phyloP scores from a whole-genome alignment of 2,113 vertebrate species.

The Passer montanus region DNA sequence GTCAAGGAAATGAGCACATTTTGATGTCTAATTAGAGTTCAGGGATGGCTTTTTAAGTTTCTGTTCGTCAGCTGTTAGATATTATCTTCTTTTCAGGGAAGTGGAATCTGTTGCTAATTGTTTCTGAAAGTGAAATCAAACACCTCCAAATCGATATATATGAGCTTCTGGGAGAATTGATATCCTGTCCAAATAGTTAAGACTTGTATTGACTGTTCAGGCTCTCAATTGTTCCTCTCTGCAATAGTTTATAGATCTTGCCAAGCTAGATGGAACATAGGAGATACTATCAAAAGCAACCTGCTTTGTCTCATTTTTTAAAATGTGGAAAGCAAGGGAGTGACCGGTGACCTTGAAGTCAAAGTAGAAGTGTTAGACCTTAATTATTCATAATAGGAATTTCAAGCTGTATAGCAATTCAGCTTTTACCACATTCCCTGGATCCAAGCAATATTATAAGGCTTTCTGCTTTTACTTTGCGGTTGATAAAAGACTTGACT shows the following conservation, averaged over 20 bases:
- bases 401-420: neutral
- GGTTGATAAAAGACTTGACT: neutral
- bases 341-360: neutral
- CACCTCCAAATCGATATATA: neutral
- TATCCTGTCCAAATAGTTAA: conserved; percentile 1
- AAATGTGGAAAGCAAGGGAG: neutral
- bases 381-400: neutral
- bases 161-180: neutral
- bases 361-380: neutral
- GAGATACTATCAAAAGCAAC: neutral
- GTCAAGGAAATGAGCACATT: neutral
- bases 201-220: neutral
- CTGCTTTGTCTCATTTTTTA: neutral
- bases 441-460: neutral
- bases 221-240: neutral
- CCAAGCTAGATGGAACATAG: neutral
- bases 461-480: neutral
- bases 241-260: neutral
- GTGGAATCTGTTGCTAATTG: conserved; percentile 11
- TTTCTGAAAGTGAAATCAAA: conserved; percentile 36
- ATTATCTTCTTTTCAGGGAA: neutral
- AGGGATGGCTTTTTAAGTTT: neutral
- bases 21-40: neutral
- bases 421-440: neutral
- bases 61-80: neutral